Evolutionary conservation across 2,797 vertebrate species (phyloP).

Genomic region (Sandelia bainsii): DNA sequence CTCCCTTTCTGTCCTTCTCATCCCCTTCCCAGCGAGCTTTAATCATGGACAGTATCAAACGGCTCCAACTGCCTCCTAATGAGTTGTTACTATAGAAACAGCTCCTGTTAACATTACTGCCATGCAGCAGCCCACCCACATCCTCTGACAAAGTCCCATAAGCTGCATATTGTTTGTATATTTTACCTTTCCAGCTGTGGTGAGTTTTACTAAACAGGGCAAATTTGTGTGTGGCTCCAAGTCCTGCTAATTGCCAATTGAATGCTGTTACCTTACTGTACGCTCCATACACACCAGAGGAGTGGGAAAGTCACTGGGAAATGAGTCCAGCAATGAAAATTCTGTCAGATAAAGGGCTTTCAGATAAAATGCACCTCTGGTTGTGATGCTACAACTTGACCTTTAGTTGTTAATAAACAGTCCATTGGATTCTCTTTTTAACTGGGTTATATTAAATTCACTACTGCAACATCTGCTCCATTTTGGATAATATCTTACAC

Average conservation of each 20-base stretch:
- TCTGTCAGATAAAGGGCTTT: slow-evolving; percentile 39
- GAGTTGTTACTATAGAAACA: slow-evolving; percentile 86
- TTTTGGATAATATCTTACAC: neutral
- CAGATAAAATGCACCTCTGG: slow-evolving; percentile 36
- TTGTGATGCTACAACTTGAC: slow-evolving; percentile 36
- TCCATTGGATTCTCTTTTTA: slow-evolving; percentile 4
- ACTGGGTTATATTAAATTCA: neutral
- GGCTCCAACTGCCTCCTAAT: slow-evolving; percentile 80
- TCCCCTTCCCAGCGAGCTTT: slow-evolving; percentile 69
- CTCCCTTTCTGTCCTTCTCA: slow-evolving; percentile 31
- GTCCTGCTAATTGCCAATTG: slow-evolving; percentile 35
- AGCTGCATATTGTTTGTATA: slow-evolving; percentile 44
- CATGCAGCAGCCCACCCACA: slow-evolving; percentile 53
- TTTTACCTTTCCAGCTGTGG: slow-evolving; percentile 56
- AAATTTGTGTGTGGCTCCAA: slow-evolving; percentile 16
- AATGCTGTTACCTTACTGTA: slow-evolving; percentile 30
- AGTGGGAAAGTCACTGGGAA: slow-evolving; percentile 23
- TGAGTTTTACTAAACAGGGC: slow-evolving; percentile 27
- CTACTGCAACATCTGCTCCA: neutral
- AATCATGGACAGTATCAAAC: slow-evolving; percentile 83
- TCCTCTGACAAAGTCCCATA: slow-evolving; percentile 49
- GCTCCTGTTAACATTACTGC: slow-evolving; percentile 67
- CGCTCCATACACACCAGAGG: slow-evolving; percentile 10
- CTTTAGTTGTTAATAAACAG: slow-evolving; percentile 4
- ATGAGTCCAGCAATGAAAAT: slow-evolving; percentile 22